phyloP scores from a whole-genome alignment of 2,113 vertebrate genomes.

The Cryptomyrus ogoouensis region DNA sequence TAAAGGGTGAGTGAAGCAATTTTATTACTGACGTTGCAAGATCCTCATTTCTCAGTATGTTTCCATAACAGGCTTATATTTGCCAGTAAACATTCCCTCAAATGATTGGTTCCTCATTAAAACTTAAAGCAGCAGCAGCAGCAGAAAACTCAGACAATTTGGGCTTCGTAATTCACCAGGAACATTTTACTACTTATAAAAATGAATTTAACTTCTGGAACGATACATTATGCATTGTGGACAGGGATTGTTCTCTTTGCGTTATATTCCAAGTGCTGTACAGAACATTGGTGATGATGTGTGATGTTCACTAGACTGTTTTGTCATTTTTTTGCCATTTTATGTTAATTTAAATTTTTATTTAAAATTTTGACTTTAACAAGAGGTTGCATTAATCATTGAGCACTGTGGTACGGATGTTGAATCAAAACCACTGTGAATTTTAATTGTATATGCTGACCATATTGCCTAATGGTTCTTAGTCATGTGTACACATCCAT shows the following conservation, averaged over 20 bases:
- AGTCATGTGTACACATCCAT: background rate
- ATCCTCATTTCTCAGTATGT: background rate
- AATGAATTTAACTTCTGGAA: background rate
- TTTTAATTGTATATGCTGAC: slow-evolving; percentile 1
- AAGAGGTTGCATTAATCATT: background rate
- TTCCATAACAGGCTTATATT: slow-evolving; percentile 1
- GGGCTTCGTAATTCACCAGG: background rate
- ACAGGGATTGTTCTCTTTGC: background rate
- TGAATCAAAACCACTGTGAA: slow-evolving; percentile 15
- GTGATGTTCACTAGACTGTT: background rate
- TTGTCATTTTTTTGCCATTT: background rate
- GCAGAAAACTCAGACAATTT: background rate
- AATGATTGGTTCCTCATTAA: background rate
- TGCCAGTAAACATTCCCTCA: slow-evolving; percentile 8
- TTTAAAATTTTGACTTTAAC: background rate
- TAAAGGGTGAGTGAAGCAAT: background rate
- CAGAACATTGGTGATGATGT: background rate
- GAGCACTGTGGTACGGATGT: background rate
- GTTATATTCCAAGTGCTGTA: background rate
- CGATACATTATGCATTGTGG: background rate
- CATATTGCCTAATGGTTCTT: background rate
- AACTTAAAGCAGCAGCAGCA: background rate
- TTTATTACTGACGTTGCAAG: slow-evolving; percentile 7
- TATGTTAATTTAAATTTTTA: background rate
- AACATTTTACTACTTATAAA: background rate